Percentiles rank a stretch among this genome's conserved stretches.
These are phyloP conservation scores for Harlomillsia oculata DNA, from an alignment of 1,140 invertebrate species.

Conservation along the genomic window DNA sequence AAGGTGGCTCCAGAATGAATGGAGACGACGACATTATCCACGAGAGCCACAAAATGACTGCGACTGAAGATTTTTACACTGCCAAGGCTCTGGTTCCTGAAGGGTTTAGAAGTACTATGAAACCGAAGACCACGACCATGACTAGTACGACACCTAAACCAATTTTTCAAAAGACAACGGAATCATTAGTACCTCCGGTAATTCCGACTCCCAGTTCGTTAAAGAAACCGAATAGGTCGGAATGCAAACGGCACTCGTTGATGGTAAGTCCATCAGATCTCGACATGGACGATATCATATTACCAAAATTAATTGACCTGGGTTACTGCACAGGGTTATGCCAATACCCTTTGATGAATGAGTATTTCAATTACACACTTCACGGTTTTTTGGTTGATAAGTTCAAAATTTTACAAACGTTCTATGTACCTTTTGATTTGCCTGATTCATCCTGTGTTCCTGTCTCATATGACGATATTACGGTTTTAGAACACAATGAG, in stretches of 20 bases:
- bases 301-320: constrained; percentile 18
- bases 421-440: constrained; percentile 1
- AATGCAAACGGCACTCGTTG: constrained; percentile 6
- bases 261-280: constrained; percentile 10
- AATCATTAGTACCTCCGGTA: too few species aligned
- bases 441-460: constrained; percentile 19
- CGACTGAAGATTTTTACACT: too few species aligned
- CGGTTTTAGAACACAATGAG: neutral
- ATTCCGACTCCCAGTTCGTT: too few species aligned
- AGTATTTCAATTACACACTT: constrained; percentile 19
- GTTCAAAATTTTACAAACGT: neutral
- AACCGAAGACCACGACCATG: too few species aligned
- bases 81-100: too few species aligned
- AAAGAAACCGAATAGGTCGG: too few species aligned
- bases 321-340: constrained; percentile 27
- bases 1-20: too few species aligned
- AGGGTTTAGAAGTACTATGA: too few species aligned
- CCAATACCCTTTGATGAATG: constrained; percentile 17
- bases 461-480: constrained; percentile 1
- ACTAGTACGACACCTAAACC: too few species aligned
- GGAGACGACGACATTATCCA: too few species aligned
- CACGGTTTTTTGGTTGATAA: neutral
- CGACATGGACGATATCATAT: constrained; percentile 8
- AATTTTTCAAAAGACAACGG: too few species aligned
- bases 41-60: too few species aligned